Evolutionary conservation across 1,140 invertebrate species (phyloP), one percentile per base, ranked within the genome.

Genomic region (Temnothorax nylanderi): DNA sequence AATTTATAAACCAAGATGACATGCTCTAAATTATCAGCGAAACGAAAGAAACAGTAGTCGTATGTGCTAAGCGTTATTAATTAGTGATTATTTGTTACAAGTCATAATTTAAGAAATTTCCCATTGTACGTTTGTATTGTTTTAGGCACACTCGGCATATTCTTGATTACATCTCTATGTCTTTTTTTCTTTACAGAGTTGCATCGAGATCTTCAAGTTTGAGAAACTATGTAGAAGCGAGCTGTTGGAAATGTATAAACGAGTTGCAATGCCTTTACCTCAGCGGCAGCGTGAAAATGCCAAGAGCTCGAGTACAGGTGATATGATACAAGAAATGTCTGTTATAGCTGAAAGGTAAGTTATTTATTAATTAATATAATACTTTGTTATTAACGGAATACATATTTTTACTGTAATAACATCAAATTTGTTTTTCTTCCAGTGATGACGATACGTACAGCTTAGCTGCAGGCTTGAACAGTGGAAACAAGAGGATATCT

Each of bases 171-270:
- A 47, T 26, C 2, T 76, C n/a, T 10, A 2, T 54, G 21, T 86
- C 1, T 58, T 78, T n/a, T 13, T 47, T 85, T 69, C 56, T 37
- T 91, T 84, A 77, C 44, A 94, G 93, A 92, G 90, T 44, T 94
- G 93, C n/a, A 93, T 94, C 49, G 90, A 92, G 21, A 41, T 87
- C 13, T 74, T 44, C 44, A 80, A 89, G 41, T 87, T 90, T 10
- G 78, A 90, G 21, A 90, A 54, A 54, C 67, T 93, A 26, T 87
- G 86, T 16, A 93, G 80, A 84, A 54, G 34, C 13, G 87, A 94
- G 86, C 77, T 94, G 11, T 65, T 94, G 44, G 92, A 93, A 60
- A 85, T 94, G 18, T 94, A 91, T 78, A 92, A 89, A 47, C 88
- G 91, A 64, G 65, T 94, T 6, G 93, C 89, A 4, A 78, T 94